phyloP scores from a whole-genome alignment of 2,888 invertebrate genomes.

The Trachelus tabidus region DNA sequence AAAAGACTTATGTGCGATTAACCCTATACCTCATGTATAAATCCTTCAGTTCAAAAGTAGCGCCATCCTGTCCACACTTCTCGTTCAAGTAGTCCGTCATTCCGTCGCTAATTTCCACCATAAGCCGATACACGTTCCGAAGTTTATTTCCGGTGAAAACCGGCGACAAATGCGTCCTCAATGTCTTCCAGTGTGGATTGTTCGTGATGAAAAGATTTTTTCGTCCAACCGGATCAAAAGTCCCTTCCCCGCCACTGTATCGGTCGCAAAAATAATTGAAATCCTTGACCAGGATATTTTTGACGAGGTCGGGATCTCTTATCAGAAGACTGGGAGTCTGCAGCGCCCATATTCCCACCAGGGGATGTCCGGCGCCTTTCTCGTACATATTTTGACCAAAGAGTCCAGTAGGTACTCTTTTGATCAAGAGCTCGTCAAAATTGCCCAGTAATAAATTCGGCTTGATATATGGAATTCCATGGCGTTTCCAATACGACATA shows the following conservation, averaged over 20 bases:
- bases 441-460: neutral
- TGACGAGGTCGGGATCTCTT: conserved; percentile 26
- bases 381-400: neutral
- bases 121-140: conserved; percentile 16
- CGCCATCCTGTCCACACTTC: conserved; percentile 9
- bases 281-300: conserved; percentile 27
- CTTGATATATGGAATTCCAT: neutral
- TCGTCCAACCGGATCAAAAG: conserved; percentile 26
- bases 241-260: conserved; percentile 21
- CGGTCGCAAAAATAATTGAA: conserved; percentile 29
- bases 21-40: neutral
- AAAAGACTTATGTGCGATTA: accelerated
- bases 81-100: conserved; percentile 15
- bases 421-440: neutral
- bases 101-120: conserved; percentile 13
- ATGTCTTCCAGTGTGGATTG: conserved; percentile 30
- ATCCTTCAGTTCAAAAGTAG: conserved; percentile 15
- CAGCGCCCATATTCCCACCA: conserved; percentile 27
- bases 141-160: conserved; percentile 29
- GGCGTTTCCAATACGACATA: neutral
- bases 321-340: conserved; percentile 23
- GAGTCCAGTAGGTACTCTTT: neutral
- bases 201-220: conserved; percentile 29
- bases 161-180: conserved; percentile 24
- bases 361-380: neutral